A percentile compares a stretch with the other conserved stretches of the same genome.
phyloP scores from a whole-genome alignment of 2,113 vertebrate species.

The Siniperca knerii region DNA sequence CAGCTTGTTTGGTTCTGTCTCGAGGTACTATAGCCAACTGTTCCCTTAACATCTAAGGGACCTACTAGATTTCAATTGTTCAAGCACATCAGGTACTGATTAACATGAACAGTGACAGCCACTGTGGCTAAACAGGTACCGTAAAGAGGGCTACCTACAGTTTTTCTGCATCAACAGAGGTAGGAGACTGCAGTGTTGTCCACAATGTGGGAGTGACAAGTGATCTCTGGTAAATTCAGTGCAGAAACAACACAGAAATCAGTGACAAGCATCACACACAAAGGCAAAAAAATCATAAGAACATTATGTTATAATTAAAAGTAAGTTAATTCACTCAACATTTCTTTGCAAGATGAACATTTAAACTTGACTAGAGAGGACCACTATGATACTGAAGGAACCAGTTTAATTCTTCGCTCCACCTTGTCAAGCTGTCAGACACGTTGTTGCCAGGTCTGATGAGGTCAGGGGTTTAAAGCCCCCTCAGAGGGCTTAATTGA shows the following conservation, averaged over 20 bases:
- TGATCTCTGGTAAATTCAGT: too few relatives aligned
- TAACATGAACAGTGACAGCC: neutral
- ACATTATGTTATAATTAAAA: neutral
- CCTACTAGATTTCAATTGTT: neutral
- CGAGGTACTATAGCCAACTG: neutral
- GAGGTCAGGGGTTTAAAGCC: slow-evolving; percentile 58
- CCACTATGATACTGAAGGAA: neutral
- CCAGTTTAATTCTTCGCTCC: slow-evolving; percentile 5
- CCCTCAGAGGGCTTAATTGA: slow-evolving; percentile 38
- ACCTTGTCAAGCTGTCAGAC: slow-evolving; percentile 57
- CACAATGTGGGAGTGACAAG: neutral
- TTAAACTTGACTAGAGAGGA: neutral
- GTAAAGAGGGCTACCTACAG: neutral
- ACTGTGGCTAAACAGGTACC: neutral
- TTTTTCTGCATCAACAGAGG: neutral
- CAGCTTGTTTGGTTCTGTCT: neutral
- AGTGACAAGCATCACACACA: neutral
- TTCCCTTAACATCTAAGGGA: neutral
- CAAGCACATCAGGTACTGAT: neutral
- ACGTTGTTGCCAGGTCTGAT: slow-evolving; percentile 35
- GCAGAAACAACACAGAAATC: neutral
- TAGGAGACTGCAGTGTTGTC: too few relatives aligned
- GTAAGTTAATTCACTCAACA: neutral
- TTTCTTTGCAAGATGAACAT: neutral
- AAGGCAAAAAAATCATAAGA: neutral